These are phyloP conservation scores for Ciconia boyciana DNA, from an alignment of 2,113 vertebrate genomes.

Conservation along the genomic window DNA sequence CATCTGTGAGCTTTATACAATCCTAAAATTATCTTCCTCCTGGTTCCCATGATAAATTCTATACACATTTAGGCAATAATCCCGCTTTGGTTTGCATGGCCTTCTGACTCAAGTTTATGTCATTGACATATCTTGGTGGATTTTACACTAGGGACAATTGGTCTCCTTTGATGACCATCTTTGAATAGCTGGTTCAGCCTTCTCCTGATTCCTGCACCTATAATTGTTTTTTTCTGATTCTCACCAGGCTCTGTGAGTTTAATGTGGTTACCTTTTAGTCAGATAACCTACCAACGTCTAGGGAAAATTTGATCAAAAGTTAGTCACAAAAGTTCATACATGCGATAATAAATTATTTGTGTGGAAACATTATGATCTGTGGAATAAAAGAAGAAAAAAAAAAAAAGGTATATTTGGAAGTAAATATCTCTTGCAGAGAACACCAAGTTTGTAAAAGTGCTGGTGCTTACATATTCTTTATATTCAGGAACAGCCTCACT, in stretches of 20 bases:
- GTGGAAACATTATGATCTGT: background rate
- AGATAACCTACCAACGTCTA: background rate
- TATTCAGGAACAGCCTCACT: background rate
- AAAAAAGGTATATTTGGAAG: background rate
- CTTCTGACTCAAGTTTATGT: background rate
- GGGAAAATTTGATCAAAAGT: background rate
- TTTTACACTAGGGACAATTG: background rate
- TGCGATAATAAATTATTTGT: background rate
- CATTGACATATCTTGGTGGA: background rate
- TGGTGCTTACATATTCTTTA: background rate
- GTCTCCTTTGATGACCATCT: background rate
- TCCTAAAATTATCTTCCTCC: background rate
- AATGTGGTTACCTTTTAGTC: background rate
- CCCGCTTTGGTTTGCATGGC: background rate
- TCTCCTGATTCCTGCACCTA: background rate
- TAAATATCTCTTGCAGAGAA: background rate
- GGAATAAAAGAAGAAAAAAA: background rate
- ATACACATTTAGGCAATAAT: background rate
- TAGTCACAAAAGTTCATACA: background rate
- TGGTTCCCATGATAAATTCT: background rate
- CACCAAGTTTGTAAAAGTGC: too few species aligned
- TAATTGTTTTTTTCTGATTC: background rate
- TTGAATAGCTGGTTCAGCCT: background rate
- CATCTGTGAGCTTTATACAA: background rate
- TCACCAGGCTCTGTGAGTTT: background rate